A percentile compares a stretch with the other conserved stretches of the same genome.
phyloP scores from a whole-genome alignment of 2,888 invertebrate genomes.

The Rhagonycha fulva region DNA sequence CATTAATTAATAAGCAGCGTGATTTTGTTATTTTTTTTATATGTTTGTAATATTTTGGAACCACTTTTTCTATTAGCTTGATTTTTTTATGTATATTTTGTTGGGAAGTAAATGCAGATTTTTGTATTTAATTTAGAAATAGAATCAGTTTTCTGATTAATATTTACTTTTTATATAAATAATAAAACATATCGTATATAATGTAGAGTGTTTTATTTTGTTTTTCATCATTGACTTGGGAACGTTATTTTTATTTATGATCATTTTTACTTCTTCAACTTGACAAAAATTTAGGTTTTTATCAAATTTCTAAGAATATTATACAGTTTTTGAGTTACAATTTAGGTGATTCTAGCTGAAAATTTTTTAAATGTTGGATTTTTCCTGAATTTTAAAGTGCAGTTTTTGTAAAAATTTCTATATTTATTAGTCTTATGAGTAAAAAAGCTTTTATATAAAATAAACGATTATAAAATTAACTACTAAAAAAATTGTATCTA shows the following conservation, averaged over 20 bases:
- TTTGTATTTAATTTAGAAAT: constrained; percentile 4
- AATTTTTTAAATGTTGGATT: no score
- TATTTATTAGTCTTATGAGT: no score
- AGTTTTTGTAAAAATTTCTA: no score
- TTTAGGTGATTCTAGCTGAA: no score
- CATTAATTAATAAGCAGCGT: neutral
- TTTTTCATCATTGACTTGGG: neutral
- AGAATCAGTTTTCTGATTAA: constrained; percentile 3
- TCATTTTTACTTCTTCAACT: neutral
- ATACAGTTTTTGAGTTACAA: no score
- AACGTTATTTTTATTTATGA: neutral
- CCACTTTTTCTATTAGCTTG: neutral
- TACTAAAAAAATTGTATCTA: no score
- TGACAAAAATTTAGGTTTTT: no score
- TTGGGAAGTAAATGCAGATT: neutral
- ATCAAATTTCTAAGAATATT: no score
- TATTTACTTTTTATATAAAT: constrained; percentile 3
- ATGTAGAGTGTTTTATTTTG: neutral
- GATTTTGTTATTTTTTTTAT: neutral
- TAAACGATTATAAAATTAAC: no score
- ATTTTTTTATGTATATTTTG: neutral
- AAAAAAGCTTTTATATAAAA: no score
- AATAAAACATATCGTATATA: constrained; percentile 4
- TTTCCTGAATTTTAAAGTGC: no score
- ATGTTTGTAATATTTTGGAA: neutral